Evolutionary conservation across 2,888 invertebrate species (phyloP), one percentile per base, ranked within the genome.

Genomic region (Villa cingulata): DNA sequence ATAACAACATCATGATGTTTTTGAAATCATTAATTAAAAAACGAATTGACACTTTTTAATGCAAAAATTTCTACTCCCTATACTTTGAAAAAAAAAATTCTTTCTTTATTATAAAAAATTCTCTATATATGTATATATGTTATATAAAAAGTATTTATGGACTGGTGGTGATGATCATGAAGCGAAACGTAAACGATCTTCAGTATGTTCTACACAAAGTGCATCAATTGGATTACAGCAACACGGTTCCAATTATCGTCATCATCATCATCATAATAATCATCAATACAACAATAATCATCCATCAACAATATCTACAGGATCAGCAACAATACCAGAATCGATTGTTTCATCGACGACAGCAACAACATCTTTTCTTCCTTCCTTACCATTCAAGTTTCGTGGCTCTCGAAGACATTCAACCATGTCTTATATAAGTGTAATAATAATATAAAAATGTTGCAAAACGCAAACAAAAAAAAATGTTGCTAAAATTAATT

Each of bases 341-440:
- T 14, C 9, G n/a, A n/a, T n/a, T n/a, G n/a, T n/a, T n/a, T 14
- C 29, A 32, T 1, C 29, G 12, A 32, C 29, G 12, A 32, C 29
- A 2, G 12, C 29, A 32, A 32, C 29, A 9, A 12, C 29, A 32
- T 14, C 9, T 12, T 3, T 12, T 32, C 29, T 32, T 32, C 61
- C 62, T 42, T 58, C 64, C 47, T 55, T 54, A 27, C 55, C 61
- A 47, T 56, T 62, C 37, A 56, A 61, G 53, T 60, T 51, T 51
- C 54, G 57, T 48, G 49, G 51, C 42, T 58, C 61, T 55, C 63
- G 68, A 48, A 59, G 68, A 49, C 68, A 68, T 57, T 68, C 68
- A 53, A 64, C 67, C 54, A 60, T 66, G 58, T 65, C 67, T 49
- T 66, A 66, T 55, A 57, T 65, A 62, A 66, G 67, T 63, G 68